Base-by-base conservation (phyloP, 2,888 invertebrate genomes). In the Pimpla rufipes region DNA sequence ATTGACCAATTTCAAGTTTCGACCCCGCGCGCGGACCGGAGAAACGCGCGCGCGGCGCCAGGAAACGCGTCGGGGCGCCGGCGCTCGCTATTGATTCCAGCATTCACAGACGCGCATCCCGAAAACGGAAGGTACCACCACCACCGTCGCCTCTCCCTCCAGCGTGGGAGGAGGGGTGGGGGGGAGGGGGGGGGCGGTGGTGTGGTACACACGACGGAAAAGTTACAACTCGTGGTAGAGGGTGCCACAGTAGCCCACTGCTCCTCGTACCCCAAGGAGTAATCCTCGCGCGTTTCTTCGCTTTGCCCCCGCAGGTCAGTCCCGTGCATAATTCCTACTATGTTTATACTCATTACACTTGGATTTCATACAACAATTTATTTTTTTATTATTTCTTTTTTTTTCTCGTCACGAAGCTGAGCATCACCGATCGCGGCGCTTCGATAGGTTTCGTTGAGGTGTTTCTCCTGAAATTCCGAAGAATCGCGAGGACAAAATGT, bases 21-120 rank as follows among this genome's bases (percentile, higher is more conserved):
- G 76, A 79, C 76, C 75, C 67, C 74, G 45, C 52, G 45, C 52
- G 29, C 29, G 29, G n/a, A 50, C 45, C 5, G 18, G 18, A 18
- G 42, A 40, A 70, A 7, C 47, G 67, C 47, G 67, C 47, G 67
- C n/a, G 45, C 45, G 47, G 8, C 21, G 35, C 47, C 62, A 37
- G 74, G 47, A 74, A 62, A 82, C 86, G 81, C 86, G 81, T 85
- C 70, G 87, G 85, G 85, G 91, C 91, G 90, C 91, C 91, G 90
- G 91, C 90, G 91, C 90, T 73, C 70, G 90, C 91, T 92, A 92
- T 92, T 92, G 92, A 92, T 92, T 92, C 89, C 84, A 86, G 79
- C 75, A 73, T 37, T 77, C 75, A 73, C 80, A 62, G 66, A 16
- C 77, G 74, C 79, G 81, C 78, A 81, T 79, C 71, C 62, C 79